Evolutionary conservation across 2,113 vertebrate species (phyloP).

Genomic region (Neoarius graeffei): DNA sequence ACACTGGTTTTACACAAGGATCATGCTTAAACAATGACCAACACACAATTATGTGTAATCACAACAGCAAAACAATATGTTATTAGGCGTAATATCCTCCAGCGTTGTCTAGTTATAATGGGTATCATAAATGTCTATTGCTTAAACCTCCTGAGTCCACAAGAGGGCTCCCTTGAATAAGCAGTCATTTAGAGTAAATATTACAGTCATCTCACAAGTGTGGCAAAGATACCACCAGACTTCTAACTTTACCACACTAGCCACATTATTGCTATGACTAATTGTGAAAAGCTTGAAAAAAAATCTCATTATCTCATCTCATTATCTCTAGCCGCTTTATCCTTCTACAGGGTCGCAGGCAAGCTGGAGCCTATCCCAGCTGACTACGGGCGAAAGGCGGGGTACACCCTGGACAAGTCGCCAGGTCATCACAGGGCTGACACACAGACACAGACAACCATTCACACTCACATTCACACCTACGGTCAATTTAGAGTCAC

Average conservation of each 20-base stretch:
- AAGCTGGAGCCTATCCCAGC: no score
- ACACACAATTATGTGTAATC: neutral
- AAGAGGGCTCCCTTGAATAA: slow-evolving; percentile 29
- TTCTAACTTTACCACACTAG: neutral
- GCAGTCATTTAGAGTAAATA: neutral
- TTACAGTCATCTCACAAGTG: neutral
- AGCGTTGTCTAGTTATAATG: neutral
- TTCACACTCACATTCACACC: no score
- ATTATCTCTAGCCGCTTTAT: no score
- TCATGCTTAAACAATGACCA: no score
- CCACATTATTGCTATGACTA: neutral
- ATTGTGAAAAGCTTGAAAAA: neutral
- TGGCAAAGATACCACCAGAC: neutral
- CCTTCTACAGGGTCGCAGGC: no score
- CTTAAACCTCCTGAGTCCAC: neutral
- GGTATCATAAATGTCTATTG: neutral
- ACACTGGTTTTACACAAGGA: neutral
- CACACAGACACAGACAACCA: no score
- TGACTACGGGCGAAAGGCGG: no score
- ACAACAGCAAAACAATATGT: neutral
- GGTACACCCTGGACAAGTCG: no score
- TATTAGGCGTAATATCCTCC: neutral
- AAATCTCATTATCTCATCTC: no score
- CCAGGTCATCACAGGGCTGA: no score
- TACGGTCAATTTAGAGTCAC: no score